A percentile compares a stretch with the other conserved stretches of the same genome.
These are phyloP conservation scores for Mystacornis crossleyi DNA, from an alignment of 2,113 vertebrate species.

Conservation along the genomic window DNA sequence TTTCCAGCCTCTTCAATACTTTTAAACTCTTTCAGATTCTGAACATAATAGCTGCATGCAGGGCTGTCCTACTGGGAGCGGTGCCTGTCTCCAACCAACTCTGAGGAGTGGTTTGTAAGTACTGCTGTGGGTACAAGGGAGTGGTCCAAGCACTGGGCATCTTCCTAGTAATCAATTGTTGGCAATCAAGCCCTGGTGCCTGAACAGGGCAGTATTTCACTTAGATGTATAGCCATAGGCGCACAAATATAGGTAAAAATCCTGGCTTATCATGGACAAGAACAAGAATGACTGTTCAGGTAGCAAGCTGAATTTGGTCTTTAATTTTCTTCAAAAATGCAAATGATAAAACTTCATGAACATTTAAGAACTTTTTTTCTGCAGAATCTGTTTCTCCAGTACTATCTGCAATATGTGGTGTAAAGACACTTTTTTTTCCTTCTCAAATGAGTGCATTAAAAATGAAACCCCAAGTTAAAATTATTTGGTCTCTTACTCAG, in stretches of 20 bases:
- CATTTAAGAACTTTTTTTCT: accelerated
- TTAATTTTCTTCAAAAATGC: not conserved
- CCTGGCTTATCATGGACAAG: not conserved
- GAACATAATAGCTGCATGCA: not conserved
- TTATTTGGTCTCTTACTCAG: not conserved
- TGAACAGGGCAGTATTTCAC: not conserved
- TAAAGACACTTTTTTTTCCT: not conserved
- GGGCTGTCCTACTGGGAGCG: not conserved
- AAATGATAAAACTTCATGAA: not conserved
- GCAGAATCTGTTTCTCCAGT: not conserved
- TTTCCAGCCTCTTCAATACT: not conserved
- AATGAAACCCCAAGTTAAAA: not conserved
- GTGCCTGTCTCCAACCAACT: not conserved
- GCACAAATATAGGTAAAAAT: not conserved
- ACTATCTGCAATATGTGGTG: not conserved
- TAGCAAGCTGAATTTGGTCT: not conserved
- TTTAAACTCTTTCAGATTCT: not conserved
- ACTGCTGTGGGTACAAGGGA: not conserved
- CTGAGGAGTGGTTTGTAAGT: not conserved
- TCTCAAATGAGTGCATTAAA: not conserved
- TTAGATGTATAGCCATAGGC: not conserved
- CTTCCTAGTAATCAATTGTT: not conserved
- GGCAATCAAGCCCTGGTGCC: not conserved
- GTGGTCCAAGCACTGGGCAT: accelerated
- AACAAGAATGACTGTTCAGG: not conserved